Percentiles rank a stretch among this genome's conserved stretches.
Conservation (phyloP, 2,888 invertebrate species). For the Litoditis marina region DNA sequence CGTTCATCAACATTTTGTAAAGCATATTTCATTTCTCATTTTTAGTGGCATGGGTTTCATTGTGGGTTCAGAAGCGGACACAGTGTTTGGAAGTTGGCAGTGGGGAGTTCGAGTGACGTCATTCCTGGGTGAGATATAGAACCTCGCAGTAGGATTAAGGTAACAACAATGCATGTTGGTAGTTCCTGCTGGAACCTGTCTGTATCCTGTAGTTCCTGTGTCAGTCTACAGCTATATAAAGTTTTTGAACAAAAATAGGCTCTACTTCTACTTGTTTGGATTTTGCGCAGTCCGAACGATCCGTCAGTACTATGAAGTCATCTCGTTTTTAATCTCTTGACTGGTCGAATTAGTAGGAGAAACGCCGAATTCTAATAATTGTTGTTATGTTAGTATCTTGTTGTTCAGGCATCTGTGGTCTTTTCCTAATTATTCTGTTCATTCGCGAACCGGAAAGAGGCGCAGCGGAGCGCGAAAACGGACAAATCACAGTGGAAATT, state of each 20-base stretch:
- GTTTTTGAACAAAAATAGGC: too few species aligned
- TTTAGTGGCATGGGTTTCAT: conserved; percentile 89
- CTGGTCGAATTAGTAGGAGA: not conserved
- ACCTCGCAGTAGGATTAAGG: too few species aligned
- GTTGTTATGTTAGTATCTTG: too few species aligned
- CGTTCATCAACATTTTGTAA: too few species aligned
- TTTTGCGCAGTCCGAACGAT: too few species aligned
- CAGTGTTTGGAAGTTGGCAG: conserved; percentile 75
- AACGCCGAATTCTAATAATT: not conserved
- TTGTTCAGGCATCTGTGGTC: conserved; percentile 46
- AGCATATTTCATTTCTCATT: conserved; percentile 44
- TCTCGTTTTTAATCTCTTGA: too few species aligned
- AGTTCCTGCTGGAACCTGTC: too few species aligned
- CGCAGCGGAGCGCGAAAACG: conserved; percentile 39
- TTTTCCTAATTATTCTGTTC: conserved; percentile 48
- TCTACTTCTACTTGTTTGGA: too few species aligned
- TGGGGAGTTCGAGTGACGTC: conserved; percentile 90
- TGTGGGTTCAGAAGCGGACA: conserved; percentile 81
- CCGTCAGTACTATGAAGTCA: too few species aligned
- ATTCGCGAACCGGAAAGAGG: conserved; percentile 56
- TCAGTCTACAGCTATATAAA: too few species aligned
- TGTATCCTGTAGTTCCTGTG: too few species aligned
- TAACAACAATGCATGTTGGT: too few species aligned
- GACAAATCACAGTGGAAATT: conserved; percentile 36
- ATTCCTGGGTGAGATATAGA: conserved; percentile 70